These are phyloP conservation scores for Ficedula albicollis DNA, from an alignment of 2,797 vertebrate genomes.

Conservation along the genomic window DNA sequence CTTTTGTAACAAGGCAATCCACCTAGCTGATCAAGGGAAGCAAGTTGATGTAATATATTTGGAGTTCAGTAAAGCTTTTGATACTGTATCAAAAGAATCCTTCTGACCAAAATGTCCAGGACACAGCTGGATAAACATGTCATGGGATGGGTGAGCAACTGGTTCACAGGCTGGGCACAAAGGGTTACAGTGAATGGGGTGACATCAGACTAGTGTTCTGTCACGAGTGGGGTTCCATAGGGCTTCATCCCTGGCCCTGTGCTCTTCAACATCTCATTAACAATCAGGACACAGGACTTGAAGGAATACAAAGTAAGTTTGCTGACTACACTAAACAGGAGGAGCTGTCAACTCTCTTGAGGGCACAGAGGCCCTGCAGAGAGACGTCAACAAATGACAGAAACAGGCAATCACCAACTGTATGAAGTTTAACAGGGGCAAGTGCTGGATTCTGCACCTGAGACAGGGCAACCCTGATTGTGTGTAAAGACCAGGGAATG, in stretches of 20 bases:
- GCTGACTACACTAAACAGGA: neutral
- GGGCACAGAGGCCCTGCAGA: neutral
- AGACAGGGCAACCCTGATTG: neutral
- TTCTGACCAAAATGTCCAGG: neutral
- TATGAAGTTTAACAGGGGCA: neutral
- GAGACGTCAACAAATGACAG: accelerated
- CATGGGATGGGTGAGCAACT: neutral
- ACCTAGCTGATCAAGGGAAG: neutral
- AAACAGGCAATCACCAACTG: neutral
- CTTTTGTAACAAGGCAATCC: neutral
- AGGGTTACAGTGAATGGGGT: neutral
- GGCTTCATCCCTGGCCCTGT: neutral
- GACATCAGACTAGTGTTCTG: neutral
- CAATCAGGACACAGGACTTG: neutral
- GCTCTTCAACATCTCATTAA: neutral
- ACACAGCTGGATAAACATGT: neutral
- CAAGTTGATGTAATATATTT: neutral
- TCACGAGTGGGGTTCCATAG: neutral
- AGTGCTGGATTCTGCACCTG: neutral
- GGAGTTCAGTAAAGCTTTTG: neutral
- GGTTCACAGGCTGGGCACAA: neutral
- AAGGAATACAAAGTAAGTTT: neutral
- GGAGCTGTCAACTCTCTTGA: neutral
- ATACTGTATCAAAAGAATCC: neutral
- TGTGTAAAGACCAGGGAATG: neutral